Evolutionary conservation across 2,113 vertebrate genomes (phyloP), one percentile per base, ranked within the genome.

Genomic region (Tragulus kanchil): DNA sequence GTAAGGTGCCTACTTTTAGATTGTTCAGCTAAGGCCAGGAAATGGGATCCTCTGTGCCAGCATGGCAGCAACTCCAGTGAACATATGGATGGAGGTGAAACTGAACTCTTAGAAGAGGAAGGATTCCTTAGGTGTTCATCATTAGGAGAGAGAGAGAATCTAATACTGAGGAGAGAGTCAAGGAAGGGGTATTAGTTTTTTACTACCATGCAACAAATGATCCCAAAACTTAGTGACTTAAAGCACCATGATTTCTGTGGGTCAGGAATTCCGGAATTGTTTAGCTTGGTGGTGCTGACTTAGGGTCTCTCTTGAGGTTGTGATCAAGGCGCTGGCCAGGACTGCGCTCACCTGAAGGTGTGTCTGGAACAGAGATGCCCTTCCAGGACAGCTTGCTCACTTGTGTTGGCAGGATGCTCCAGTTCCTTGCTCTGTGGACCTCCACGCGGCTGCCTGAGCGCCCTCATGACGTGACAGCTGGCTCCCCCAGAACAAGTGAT

Each of bases 211-310:
- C 83, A 88, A 21, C 42, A 85, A 73, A 12, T 87, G n/a, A 11
- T 36, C 56, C 17, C 36, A 15, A 62, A 75, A 45, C 8, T 45
- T 26, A 42, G 17, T 83, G 31, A 15, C 21, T 81, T 91, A 28
- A 13, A 58, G 81, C 56, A 48, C 6, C 3, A 0, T 64, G 54
- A 61, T 65, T 89, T 94, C 69, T 28, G 48, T 42, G 65, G 42
- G 25, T 95, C 45, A 59, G 71, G 58, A 78, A 19, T 77, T 64
- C 10, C 21, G 50, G 48, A 85, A 59, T 85, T 79, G 54, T n/a
- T 84, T 77, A 90, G 50, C 16, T 67, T 59, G 62, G 26, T 87
- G 64, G 28, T 84, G 97, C 21, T 96, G 28, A 61, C 83, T 71
- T n/a, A 50, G 67, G 15, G 62, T 83, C 45, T 93, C n/a, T 62